phyloP scores from a whole-genome alignment of 2,797 vertebrate species.

The Onychomys torridus region DNA sequence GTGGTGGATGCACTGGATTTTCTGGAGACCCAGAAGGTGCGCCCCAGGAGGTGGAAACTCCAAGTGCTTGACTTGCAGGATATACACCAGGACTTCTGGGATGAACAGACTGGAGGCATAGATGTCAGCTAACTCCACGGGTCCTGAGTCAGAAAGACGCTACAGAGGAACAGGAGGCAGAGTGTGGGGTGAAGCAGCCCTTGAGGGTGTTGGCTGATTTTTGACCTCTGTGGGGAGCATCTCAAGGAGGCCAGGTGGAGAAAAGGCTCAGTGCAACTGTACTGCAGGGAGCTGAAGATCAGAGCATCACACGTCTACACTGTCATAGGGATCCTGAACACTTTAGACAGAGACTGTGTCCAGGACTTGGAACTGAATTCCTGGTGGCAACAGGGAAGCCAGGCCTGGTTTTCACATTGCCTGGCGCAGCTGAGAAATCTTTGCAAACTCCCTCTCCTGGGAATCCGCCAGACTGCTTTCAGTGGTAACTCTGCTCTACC shows the following conservation, averaged over 20 bases:
- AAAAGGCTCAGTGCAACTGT: background rate
- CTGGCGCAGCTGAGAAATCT: background rate
- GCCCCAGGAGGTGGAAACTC: background rate
- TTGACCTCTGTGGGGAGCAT: background rate
- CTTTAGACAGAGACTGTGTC: background rate
- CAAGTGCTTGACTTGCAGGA: background rate
- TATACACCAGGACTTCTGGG: background rate
- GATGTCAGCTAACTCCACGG: background rate
- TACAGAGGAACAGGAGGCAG: rapidly evolving
- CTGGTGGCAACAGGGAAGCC: background rate
- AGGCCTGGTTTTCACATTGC: background rate
- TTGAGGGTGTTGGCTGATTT: background rate
- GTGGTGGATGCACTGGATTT: background rate
- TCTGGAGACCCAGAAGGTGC: background rate
- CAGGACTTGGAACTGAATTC: background rate
- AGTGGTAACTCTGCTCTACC: background rate
- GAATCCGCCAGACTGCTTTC: background rate
- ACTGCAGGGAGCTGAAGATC: background rate
- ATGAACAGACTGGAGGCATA: background rate
- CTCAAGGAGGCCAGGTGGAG: background rate
- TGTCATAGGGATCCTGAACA: background rate
- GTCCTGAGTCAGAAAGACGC: background rate
- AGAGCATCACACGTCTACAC: no score
- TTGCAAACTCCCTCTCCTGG: background rate
- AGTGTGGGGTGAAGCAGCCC: background rate